phyloP scores from a whole-genome alignment of 2,113 vertebrate genomes.

The Microtus ochrogaster region DNA sequence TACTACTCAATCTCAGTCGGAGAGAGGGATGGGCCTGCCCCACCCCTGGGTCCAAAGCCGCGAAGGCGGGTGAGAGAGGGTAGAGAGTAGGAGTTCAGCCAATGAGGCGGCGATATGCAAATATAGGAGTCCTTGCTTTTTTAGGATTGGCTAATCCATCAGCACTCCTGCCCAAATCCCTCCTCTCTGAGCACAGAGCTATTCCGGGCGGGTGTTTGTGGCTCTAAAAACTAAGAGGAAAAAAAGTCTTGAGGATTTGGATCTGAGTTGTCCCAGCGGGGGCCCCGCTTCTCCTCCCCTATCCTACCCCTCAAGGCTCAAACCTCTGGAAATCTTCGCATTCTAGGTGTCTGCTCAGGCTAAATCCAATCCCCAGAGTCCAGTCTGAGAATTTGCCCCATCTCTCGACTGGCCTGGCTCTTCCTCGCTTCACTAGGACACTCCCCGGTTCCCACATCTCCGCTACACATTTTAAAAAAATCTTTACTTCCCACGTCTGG shows the following conservation, averaged over 20 bases:
- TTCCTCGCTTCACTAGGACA: not conserved
- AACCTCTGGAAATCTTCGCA: not conserved
- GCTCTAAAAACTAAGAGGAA: constrained; percentile 13
- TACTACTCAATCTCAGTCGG: not conserved
- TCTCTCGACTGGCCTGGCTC: not conserved
- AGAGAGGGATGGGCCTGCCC: constrained; percentile 46
- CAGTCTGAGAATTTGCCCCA: not conserved
- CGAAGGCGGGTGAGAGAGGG: not conserved
- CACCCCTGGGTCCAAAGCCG: constrained; percentile 55
- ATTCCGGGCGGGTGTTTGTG: constrained; percentile 56
- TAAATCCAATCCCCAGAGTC: not conserved
- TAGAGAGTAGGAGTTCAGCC: constrained; percentile 59
- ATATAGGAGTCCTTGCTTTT: constrained; percentile 15
- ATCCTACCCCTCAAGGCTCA: not conserved
- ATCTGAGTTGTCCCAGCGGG: not conserved
- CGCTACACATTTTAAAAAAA: not conserved
- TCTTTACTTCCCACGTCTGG: not conserved
- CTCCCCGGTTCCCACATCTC: not conserved
- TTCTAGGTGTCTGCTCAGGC: not conserved
- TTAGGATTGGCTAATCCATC: constrained; percentile 57
- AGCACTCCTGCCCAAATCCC: constrained; percentile 58
- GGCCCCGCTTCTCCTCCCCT: not conserved
- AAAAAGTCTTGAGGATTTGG: not conserved
- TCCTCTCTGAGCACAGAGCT: constrained; percentile 61
- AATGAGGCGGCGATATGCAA: constrained; percentile 72